Base-by-base conservation (phyloP, 2,888 invertebrate genomes). In the Coenonympha glycerion region DNA sequence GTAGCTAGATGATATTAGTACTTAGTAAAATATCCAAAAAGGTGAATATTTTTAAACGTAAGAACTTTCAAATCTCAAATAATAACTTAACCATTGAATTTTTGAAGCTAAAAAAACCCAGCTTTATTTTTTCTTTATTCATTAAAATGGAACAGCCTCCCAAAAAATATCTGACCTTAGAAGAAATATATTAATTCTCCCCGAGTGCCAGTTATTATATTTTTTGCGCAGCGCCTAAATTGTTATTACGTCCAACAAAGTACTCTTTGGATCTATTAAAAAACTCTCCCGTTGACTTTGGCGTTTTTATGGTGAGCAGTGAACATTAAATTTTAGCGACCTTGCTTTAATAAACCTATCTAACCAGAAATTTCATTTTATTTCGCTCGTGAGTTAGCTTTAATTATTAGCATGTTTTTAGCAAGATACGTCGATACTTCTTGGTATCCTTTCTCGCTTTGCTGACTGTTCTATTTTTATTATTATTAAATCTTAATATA, bases 181-280 rank as follows among this genome's bases (percentile, higher is more conserved):
- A n/a, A 11, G 19, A 19, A 19, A n/a, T 18, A n/a, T 11, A 19
- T 19, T 36, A 36, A 36, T 19, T 18, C 18, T 36, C 3, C 28
- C 11, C n/a, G 18, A 28, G 40, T 16, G 13, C 28, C 9, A 6
- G 15, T 28, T 40, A 26, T 40, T 26, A 16, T 21, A 9, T 40
- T 40, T 40, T 24, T 9, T 28, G 24, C 16, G 9, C 34, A n/a
- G 19, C 28, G 13, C 39, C 8, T 26, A 28, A 40, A 40, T 40
- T 40, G 28, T 26, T 26, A 24, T 40, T 40, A 40, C 18, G 4
- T 5, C 16, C 22, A n/a, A 16, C 16, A 6, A 28, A 40, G 24
- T 15, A 39, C 28, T 15, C 40, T 5, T 40, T 40, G 26, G 16
- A 9, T 24, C 16, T 26, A 40, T 40, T 40, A 40, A 40, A 40